These are phyloP conservation scores for Physeter macrocephalus DNA, from an alignment of 2,113 vertebrate species.

Conservation along the genomic window DNA sequence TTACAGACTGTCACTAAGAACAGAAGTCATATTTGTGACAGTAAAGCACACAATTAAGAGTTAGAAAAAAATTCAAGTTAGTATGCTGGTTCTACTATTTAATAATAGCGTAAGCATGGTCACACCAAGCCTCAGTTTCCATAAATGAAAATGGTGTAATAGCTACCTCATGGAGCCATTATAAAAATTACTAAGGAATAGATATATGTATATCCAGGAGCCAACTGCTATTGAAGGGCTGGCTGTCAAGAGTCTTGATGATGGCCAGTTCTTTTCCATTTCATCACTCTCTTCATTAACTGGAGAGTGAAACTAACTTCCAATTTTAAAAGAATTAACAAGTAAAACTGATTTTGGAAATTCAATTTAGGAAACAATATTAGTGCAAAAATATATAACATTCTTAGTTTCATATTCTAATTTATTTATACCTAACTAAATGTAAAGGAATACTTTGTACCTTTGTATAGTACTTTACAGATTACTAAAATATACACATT, in stretches of 20 bases:
- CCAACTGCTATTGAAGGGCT: neutral
- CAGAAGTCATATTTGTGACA: neutral
- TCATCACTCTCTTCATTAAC: neutral
- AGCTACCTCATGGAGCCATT: neutral
- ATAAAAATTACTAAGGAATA: neutral
- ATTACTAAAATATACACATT: neutral
- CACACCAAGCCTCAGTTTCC: neutral
- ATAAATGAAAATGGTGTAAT: neutral
- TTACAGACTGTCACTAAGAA: neutral
- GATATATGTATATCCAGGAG: neutral
- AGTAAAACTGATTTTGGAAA: neutral
- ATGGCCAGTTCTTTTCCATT: neutral
- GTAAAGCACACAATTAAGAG: neutral
- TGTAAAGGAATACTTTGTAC: neutral
- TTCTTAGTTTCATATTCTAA: neutral
- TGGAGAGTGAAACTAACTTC: neutral
- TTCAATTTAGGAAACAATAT: neutral
- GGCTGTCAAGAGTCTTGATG: neutral
- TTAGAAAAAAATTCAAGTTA: neutral
- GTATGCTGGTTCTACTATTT: neutral
- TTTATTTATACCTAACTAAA: constrained; percentile 14
- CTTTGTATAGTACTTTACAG: neutral
- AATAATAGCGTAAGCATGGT: neutral
- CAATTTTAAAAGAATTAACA: neutral
- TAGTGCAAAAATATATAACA: neutral